These are phyloP conservation scores for Nephrotoma flavescens DNA, from an alignment of 2,888 invertebrate species.

Conservation along the genomic window DNA sequence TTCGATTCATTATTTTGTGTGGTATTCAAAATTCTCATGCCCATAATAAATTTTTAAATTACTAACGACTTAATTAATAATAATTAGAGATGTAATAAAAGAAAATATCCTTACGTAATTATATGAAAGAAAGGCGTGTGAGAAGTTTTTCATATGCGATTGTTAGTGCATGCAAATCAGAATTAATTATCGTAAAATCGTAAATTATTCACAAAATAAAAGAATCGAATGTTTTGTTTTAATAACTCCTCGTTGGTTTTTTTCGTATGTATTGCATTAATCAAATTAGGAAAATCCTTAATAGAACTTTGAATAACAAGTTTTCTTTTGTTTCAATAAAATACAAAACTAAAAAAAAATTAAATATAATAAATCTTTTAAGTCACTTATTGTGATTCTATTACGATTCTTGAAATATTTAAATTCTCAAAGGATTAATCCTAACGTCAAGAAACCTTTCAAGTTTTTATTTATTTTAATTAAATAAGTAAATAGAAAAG, in stretches of 20 bases:
- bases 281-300: slow-evolving; percentile 2
- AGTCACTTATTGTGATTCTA: slow-evolving; percentile 3
- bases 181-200: not conserved
- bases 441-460: slow-evolving; percentile 5
- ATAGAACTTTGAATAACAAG: not conserved
- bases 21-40: not conserved
- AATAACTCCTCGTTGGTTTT: not conserved
- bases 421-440: slow-evolving; percentile 46
- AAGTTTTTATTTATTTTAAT: slow-evolving; percentile 2
- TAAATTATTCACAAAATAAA: not conserved
- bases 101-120: not conserved
- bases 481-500: slow-evolving; percentile 2
- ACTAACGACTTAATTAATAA: not conserved
- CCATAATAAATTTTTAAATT: not conserved
- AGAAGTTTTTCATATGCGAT: not conserved
- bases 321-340: not conserved
- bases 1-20: not conserved
- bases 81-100: not conserved
- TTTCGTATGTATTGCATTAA: not conserved
- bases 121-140: not conserved
- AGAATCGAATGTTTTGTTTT: not conserved
- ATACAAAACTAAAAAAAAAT: not conserved
- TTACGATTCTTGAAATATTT: not conserved
- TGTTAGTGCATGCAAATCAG: not conserved
- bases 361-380: not conserved